Base-by-base conservation (phyloP, 2,797 vertebrate genomes). In the Phrynocephalus forsythii region DNA sequence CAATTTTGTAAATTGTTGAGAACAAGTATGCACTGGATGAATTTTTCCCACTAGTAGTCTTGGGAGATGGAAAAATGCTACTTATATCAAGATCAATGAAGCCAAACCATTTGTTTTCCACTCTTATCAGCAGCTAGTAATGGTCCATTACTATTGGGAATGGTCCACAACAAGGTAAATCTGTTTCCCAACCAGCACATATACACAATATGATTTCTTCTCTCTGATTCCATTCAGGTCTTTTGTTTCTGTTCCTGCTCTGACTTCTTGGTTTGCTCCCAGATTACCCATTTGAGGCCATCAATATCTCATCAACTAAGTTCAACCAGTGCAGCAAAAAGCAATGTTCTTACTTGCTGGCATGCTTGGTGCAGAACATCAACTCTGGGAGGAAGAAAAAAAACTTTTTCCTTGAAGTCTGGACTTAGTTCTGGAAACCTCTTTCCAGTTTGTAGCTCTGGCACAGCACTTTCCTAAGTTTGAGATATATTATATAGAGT, bases 361-460 rank as follows among this genome's bases (percentile, higher is more conserved):
- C 79, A 84, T 91, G 79, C 72, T 89, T 79, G 6, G 0, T 28
- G 48, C 38, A 6, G 50, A 88, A 72, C 22, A 2, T 92, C 69
- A 20, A 28, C 72, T 38, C 72, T 13, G 38, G 85, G 84, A 89
- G 79, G 82, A 11, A 10, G 83, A 83, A 2, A 90, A 88, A 48
- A 26, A 56, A 56, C 72, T 79, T 92, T 89, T 86, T 85, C 0
- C 63, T 0, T 0, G 89, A 85, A 94, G 89, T 75, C 82, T 28
- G 88, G 87, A 84, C 60, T 84, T 1, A 6, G 93, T 92, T 91
- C 91, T 86, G 86, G 83, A 94, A 92, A 88, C 68, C 82, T 75
- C 44, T 79, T 56, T 93, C 78, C 86, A 87, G 92, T 82, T 24
- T 93, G 82, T 79, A 86, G 73, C 13, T 44, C 90, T 93, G 93